Conservation (phyloP, 2,113 vertebrate species). For the Oreochromis tanganicae region DNA sequence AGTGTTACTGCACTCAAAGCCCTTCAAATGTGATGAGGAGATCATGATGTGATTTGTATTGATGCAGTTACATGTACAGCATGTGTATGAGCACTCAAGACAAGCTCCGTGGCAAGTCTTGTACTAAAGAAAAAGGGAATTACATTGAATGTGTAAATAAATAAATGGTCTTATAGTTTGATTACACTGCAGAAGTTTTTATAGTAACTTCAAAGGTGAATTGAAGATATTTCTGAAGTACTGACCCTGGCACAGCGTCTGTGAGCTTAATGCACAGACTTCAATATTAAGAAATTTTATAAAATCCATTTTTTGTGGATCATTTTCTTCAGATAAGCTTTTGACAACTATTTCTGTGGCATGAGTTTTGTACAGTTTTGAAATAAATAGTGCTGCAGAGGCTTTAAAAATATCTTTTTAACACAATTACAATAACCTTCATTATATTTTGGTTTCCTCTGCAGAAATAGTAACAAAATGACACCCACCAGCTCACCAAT, state of each 20-base stretch:
- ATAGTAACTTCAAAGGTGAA: not conserved
- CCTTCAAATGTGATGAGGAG: not conserved
- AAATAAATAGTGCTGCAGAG: not conserved
- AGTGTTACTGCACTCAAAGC: not conserved
- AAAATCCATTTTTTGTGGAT: not conserved
- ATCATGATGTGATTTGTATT: not conserved
- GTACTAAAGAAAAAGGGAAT: not conserved
- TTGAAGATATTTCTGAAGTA: not conserved
- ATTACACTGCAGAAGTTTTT: not conserved
- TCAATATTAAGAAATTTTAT: not conserved
- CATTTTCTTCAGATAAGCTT: not conserved
- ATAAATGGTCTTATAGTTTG: not conserved
- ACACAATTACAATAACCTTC: not conserved
- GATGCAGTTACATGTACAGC: not conserved
- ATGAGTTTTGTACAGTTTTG: not conserved
- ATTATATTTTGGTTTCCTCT: not conserved
- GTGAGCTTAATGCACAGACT: not conserved
- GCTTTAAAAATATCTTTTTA: not conserved
- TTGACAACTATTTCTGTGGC: not conserved
- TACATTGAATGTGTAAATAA: not conserved
- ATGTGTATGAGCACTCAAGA: not conserved
- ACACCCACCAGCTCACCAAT: not conserved
- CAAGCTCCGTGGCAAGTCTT: not conserved
- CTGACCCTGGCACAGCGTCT: not conserved
- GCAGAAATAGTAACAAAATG: not conserved